Percentiles rank a stretch among this genome's conserved stretches.
Conservation (phyloP, 2,797 vertebrate species). For the Rhincodon typus region DNA sequence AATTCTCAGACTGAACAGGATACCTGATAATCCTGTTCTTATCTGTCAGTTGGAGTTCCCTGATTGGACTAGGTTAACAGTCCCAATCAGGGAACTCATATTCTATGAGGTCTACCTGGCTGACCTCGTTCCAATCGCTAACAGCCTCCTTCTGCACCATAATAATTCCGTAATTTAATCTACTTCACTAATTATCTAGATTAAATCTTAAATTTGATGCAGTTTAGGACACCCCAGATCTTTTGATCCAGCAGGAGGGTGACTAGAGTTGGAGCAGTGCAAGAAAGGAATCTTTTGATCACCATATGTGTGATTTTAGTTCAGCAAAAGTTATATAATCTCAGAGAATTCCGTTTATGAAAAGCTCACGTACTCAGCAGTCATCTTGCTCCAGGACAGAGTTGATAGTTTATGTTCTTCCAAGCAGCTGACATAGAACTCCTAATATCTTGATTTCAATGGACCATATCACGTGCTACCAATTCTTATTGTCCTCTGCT, state of each 20-base stretch:
- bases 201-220: neutral
- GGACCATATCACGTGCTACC: neutral
- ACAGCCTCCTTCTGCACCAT: too few species aligned
- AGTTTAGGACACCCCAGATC: neutral
- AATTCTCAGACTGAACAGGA: too few species aligned
- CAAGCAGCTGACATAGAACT: neutral
- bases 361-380: neutral
- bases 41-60: too few species aligned
- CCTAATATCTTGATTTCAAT: neutral
- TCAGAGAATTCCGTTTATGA: neutral
- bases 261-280: neutral
- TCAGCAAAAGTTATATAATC: neutral
- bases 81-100: too few species aligned
- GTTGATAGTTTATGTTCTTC: neutral
- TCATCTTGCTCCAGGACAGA: neutral
- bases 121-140: too few species aligned
- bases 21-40: too few species aligned
- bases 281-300: neutral
- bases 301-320: neutral
- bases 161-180: too few species aligned
- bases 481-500: neutral
- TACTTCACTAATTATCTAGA: too few species aligned
- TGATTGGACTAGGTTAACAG: too few species aligned
- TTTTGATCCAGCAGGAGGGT: neutral
- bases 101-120: too few species aligned